These are phyloP conservation scores for Ethmia dodecea DNA, from an alignment of 2,888 invertebrate genomes.

Conservation along the genomic window DNA sequence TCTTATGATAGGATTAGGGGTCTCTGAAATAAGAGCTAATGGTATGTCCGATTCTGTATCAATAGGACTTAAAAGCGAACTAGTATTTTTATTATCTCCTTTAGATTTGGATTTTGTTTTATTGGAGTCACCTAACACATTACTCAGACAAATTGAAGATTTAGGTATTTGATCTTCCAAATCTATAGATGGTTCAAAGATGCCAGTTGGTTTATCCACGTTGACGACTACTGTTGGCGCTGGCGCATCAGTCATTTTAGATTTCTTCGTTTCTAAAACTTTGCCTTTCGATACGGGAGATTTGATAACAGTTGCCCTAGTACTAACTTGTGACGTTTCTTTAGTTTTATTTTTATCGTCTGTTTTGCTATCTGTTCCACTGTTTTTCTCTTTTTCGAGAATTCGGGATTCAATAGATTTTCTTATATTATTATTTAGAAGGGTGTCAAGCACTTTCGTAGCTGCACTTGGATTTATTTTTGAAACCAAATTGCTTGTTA, in stretches of 20 bases:
- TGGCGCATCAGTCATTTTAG: constrained; percentile 40
- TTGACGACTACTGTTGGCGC: constrained; percentile 54
- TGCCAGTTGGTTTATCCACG: constrained; percentile 79
- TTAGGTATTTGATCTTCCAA: constrained; percentile 81
- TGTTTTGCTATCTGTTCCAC: constrained; percentile 29
- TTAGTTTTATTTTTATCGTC: constrained; percentile 56
- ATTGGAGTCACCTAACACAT: constrained; percentile 48
- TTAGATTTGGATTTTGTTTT: constrained; percentile 56
- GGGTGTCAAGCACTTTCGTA: constrained; percentile 70
- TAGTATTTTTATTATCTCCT: constrained; percentile 36
- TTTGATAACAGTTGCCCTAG: constrained; percentile 76
- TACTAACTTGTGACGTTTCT: constrained; percentile 57
- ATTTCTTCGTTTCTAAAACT: constrained; percentile 64
- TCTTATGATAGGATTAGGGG: constrained; percentile 54
- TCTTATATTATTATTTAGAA: constrained; percentile 68
- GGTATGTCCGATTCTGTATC: constrained; percentile 67
- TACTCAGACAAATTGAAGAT: constrained; percentile 70
- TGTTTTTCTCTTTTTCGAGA: constrained; percentile 61
- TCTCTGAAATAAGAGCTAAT: constrained; percentile 57
- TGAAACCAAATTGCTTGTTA: constrained; percentile 78
- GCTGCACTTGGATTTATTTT: constrained; percentile 78
- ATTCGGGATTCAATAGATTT: constrained; percentile 72
- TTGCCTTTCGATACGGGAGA: constrained; percentile 74
- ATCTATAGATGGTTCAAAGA: constrained; percentile 83
- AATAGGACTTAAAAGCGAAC: constrained; percentile 43